Conservation (phyloP, 2,797 vertebrate genomes). For the Luscinia luscinia region DNA sequence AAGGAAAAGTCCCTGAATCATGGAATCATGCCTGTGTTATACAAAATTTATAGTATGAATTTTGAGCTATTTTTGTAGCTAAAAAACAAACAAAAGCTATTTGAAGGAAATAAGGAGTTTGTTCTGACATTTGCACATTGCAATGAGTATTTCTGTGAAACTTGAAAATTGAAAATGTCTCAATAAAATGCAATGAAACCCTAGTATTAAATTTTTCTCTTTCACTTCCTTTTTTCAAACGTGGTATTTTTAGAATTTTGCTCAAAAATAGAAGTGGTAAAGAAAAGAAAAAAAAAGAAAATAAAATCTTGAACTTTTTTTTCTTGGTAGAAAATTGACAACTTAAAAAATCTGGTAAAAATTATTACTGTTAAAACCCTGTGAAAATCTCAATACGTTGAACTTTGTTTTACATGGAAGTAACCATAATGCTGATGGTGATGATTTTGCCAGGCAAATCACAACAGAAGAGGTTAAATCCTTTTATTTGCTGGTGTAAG, state of each 20-base stretch:
- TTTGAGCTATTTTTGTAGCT: not conserved
- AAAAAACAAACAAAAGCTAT: not conserved
- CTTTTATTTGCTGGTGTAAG: not conserved
- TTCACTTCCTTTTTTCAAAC: not conserved
- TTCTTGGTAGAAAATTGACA: not conserved
- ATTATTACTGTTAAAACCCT: not conserved
- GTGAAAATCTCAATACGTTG: not conserved
- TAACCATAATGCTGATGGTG: not conserved
- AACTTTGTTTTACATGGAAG: not conserved
- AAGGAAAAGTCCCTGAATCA: not conserved
- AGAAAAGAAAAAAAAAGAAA: not conserved
- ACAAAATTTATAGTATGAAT: not conserved
- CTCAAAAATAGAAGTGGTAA: not conserved
- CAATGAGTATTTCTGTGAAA: not conserved
- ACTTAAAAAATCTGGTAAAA: not conserved
- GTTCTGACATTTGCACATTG: not conserved
- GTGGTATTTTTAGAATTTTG: not conserved
- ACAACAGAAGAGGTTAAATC: not conserved
- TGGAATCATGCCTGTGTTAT: not conserved
- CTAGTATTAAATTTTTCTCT: not conserved
- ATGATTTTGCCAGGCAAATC: not conserved
- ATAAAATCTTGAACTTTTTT: not conserved
- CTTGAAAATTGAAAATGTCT: not conserved
- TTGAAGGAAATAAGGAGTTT: not conserved
- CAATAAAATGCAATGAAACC: not conserved